Percentiles rank a stretch among this genome's conserved stretches.
Conservation (phyloP, 2,113 vertebrate genomes). For the Syrmaticus mikado region DNA sequence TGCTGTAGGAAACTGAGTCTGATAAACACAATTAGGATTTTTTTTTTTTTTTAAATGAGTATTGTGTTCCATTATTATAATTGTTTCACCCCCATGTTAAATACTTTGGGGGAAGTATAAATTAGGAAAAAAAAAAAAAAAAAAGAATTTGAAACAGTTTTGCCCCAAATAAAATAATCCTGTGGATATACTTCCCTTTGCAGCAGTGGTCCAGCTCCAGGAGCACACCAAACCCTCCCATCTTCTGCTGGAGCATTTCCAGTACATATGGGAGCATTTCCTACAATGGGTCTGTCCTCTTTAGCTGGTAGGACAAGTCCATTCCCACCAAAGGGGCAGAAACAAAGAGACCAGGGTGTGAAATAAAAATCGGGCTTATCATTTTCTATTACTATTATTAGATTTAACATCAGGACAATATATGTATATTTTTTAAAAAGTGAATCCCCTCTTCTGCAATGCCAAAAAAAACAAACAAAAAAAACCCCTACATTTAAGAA, state of each 20-base stretch:
- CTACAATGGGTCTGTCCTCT: neutral
- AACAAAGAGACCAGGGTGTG: neutral
- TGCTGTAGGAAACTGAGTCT: neutral
- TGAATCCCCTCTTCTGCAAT: too few species aligned
- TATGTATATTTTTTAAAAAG: neutral
- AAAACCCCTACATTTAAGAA: too few species aligned
- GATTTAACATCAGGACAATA: neutral
- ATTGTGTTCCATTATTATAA: neutral
- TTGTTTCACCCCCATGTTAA: neutral
- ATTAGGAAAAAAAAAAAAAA: neutral
- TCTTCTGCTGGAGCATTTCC: neutral
- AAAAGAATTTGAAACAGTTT: neutral
- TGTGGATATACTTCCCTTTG: neutral
- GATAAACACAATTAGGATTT: neutral
- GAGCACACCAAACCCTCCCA: neutral
- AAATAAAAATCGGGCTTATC: neutral
- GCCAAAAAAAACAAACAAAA: too few species aligned
- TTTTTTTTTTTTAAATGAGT: neutral
- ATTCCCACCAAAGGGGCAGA: neutral
- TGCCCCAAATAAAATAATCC: neutral
- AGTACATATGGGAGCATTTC: neutral
- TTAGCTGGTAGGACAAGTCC: neutral
- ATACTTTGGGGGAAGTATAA: neutral
- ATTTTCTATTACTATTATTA: accelerated
- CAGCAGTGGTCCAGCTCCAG: neutral